Evolutionary conservation across 2,113 vertebrate species (phyloP).

Genomic region (Clarias gariepinus): DNA sequence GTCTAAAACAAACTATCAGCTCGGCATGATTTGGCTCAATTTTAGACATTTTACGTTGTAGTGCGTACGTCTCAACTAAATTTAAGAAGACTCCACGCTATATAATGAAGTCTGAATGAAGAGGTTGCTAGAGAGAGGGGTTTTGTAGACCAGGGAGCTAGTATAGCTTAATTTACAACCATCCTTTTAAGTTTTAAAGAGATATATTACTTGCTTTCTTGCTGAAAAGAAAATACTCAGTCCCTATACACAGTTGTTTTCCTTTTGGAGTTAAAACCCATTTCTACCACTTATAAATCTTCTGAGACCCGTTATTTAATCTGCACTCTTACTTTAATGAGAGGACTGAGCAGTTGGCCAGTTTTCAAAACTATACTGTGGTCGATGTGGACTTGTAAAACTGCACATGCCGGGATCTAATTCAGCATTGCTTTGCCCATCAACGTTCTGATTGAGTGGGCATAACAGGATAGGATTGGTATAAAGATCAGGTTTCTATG

Average conservation of each 20-base stretch:
- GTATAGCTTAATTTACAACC: background rate
- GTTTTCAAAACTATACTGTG: conserved; percentile 45
- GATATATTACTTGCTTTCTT: conserved; percentile 22
- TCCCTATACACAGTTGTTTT: conserved; percentile 21
- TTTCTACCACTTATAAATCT: conserved; percentile 65
- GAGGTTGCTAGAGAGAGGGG: background rate
- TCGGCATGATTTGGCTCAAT: background rate
- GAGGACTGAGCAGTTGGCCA: conserved; percentile 51
- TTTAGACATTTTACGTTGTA: background rate
- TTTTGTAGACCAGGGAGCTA: background rate
- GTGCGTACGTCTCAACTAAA: background rate
- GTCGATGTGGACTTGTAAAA: conserved; percentile 50
- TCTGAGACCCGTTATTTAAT: conserved; percentile 57
- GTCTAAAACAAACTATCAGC: background rate
- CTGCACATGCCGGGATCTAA: conserved; percentile 38
- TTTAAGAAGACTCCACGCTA: background rate
- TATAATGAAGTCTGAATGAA: background rate
- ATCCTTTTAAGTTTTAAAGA: background rate
- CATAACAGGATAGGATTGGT: conserved; percentile 31
- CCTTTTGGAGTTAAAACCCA: conserved; percentile 44
- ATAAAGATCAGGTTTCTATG: conserved; percentile 29
- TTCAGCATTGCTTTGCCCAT: conserved; percentile 50
- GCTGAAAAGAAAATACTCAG: conserved; percentile 42
- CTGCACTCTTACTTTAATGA: conserved; percentile 63
- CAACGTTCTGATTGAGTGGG: conserved; percentile 15